phyloP scores from a whole-genome alignment of 2,797 vertebrate species.

The Peromyscus melanophrys region DNA sequence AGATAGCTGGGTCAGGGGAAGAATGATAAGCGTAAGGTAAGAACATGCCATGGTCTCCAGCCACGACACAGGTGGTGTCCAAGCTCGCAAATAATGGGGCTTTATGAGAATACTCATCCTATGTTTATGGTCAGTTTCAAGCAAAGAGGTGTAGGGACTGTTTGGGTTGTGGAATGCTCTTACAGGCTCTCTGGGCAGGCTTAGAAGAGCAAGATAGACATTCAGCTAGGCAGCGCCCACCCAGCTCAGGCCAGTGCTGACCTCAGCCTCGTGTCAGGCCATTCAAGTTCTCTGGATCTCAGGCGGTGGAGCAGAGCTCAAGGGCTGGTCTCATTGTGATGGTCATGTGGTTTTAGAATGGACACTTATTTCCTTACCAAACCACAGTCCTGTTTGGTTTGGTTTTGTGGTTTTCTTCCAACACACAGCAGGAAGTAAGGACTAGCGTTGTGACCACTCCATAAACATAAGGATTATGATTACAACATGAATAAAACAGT shows the following conservation, averaged over 20 bases:
- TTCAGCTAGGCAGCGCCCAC: background rate
- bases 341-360: constrained; percentile 57
- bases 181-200: background rate
- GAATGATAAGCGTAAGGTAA: background rate
- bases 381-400: constrained; percentile 55
- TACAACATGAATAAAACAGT: constrained; percentile 33
- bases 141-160: background rate
- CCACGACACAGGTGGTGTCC: background rate
- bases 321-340: background rate
- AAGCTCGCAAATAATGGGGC: background rate
- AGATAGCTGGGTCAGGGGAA: background rate
- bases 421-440: constrained; percentile 38
- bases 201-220: background rate
- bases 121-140: background rate
- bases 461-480: constrained; percentile 62
- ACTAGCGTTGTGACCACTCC: constrained; percentile 29
- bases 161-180: background rate
- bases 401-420: constrained; percentile 72
- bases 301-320: background rate
- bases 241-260: background rate
- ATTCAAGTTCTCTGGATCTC: background rate
- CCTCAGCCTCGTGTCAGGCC: background rate
- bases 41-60: background rate
- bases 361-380: constrained; percentile 58
- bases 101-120: background rate